phyloP scores from a whole-genome alignment of 2,113 vertebrate species.

The Alouatta palliata region DNA sequence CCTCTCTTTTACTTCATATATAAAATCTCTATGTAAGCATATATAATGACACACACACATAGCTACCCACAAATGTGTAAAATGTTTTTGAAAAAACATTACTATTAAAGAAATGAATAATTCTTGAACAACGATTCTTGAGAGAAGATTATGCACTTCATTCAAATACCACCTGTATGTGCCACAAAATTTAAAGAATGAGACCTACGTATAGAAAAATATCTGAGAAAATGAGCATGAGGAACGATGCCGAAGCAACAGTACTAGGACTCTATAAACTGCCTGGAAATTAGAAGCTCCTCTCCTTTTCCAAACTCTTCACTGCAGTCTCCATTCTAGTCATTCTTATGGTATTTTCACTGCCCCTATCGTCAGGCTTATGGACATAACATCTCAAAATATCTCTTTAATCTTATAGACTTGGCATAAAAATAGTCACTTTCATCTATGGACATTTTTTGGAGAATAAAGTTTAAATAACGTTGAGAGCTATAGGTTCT shows the following conservation, averaged over 20 bases:
- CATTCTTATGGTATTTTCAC: not conserved
- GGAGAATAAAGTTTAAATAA: not conserved
- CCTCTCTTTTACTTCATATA: not conserved
- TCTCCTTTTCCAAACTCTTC: not conserved
- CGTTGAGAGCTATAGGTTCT: not conserved
- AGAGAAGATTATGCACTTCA: not conserved
- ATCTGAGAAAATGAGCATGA: not conserved
- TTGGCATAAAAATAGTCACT: not conserved
- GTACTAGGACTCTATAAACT: not conserved
- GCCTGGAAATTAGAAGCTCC: not conserved
- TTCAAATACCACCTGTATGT: not conserved
- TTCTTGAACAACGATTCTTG: not conserved
- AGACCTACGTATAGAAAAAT: not conserved
- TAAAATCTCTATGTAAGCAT: not conserved
- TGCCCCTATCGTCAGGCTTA: fast-evolving
- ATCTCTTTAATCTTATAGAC: not conserved
- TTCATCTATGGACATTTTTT: not conserved
- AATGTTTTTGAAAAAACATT: not conserved
- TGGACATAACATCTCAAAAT: not conserved
- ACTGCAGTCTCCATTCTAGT: not conserved
- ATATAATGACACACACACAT: not conserved
- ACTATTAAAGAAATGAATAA: not conserved
- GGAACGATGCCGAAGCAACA: not conserved
- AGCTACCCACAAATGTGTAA: not conserved
- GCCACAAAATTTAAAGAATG: not conserved